Base-by-base conservation (phyloP, 2,797 vertebrate genomes). In the Aselliscus stoliczkanus region DNA sequence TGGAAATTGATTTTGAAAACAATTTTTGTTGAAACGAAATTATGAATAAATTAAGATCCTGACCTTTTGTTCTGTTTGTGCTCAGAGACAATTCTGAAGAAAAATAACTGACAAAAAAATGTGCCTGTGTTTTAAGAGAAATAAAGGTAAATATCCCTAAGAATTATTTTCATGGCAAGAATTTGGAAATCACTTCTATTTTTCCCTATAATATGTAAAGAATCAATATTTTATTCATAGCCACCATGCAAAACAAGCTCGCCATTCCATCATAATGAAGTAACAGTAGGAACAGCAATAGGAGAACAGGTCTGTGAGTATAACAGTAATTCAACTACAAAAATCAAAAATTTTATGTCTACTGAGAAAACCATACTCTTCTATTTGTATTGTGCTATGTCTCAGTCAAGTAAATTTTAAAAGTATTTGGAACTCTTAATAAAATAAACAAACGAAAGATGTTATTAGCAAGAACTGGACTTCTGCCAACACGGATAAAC, bases 11-110 rank as follows among this genome's bases (percentile, higher is more conserved):
- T 88, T 96, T 94, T 91, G 42, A 76, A 85, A 96, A 82, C 47
- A 73, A 18, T 60, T 91, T 93, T 96, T 86, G 54, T 91, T 81
- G 58, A 15, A 86, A 88, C 83, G 20, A 62, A 95, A 93, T 83
- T 90, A 65, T 75, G 65, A 89, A 67, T 95, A 95, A 73, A 92
- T 96, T 93, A 70, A 83, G 17, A 65, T 73, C 69, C 73, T 95
- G 58, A 94, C 34, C 37, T 62, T 85, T 47, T 67, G 31, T 83
- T 67, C 73, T 92, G 8, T 86, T 84, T 95, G 42, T 64, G 34
- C 52, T 91, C 47, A 73, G 50, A 72, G 42, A 69, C 15, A 92
- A 54, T 95, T 81, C 37, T 72, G 2, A 73, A 90, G 20, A 93
- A 94, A 87, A 90, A 25, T 4, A 82, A 88, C 29, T 62, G 23